Base-by-base conservation (phyloP, 2,113 vertebrate genomes). In the Nymphicus hollandicus region DNA sequence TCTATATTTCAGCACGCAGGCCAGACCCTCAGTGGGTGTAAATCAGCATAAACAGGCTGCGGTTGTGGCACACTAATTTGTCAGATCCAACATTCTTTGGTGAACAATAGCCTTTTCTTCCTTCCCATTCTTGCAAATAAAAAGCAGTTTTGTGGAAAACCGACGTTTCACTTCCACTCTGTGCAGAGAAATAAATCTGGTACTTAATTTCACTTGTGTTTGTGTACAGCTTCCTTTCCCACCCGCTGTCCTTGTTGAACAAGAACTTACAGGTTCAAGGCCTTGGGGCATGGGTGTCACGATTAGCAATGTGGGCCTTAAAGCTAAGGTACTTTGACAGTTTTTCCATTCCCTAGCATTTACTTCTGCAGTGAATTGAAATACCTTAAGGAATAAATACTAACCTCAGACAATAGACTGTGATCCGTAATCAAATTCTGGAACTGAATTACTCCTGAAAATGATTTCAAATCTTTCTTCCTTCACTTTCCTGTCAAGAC, bases 331-430 rank as follows among this genome's bases (percentile, higher is more conserved):
- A 52, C 9, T 77, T 15, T 78, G 95, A 77, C 71, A 94, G 58
- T 77, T 83, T 37, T 91, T 91, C 46, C 20, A 81, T 80, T 83
- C 73, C 24, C 46, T 56, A 81, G 69, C 35, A 69, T 92, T 93
- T 86, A 94, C 20, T 93, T 70, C 88, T 79, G 56, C n/a, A 64
- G 41, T 27, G 76, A 90, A 86, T 33, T 84, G 69, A 78, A 96
- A 81, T 69, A 84, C 39, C 44, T 93, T 55, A 56, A 90, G 86
- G 77, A 92, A 78, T 61, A 95, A 90, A 86, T 81, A 68, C 47
- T 66, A 63, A 50, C 29, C 23, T 65, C 52, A 88, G 80, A 90
- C 25, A 86, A 66, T 3, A 85, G 23, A 60, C 4, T 74, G 37
- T 74, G 72, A 86, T 91, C 69, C 44, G 52, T 7, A 69, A 86